These are phyloP conservation scores for Oryzias sinensis DNA, from an alignment of 2,797 vertebrate species.

Conservation along the genomic window DNA sequence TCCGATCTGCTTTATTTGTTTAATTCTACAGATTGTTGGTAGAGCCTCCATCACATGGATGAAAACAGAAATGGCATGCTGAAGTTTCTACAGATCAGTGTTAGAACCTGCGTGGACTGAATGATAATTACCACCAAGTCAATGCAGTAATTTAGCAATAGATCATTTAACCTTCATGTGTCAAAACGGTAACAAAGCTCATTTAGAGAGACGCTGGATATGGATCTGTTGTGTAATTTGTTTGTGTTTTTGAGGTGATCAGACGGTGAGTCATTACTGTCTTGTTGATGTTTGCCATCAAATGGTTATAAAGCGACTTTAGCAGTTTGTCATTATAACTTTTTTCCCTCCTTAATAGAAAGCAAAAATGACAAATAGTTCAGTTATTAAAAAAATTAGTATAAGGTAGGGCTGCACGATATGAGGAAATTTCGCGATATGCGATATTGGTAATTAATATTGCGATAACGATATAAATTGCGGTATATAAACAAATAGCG, in stretches of 20 bases:
- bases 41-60: constrained; percentile 5
- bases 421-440: too few relatives aligned
- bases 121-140: constrained; percentile 6
- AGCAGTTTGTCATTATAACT: background rate
- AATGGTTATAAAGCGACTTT: background rate
- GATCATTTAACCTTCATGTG: constrained; percentile 10
- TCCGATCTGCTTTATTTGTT: constrained; percentile 9
- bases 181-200: constrained; percentile 9
- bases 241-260: constrained; percentile 5
- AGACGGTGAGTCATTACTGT: background rate
- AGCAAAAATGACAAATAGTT: too few relatives aligned
- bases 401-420: too few relatives aligned
- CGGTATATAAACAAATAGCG: too few relatives aligned
- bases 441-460: too few relatives aligned
- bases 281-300: constrained; percentile 14
- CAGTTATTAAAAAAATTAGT: too few relatives aligned
- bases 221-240: background rate
- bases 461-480: too few relatives aligned
- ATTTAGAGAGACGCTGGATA: constrained; percentile 1
- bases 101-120: constrained; percentile 3
- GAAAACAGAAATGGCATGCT: background rate
- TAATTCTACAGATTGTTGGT: constrained; percentile 18
- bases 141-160: constrained; percentile 15
- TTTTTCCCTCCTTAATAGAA: background rate
- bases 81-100: constrained; percentile 7